A percentile compares a stretch with the other conserved stretches of the same genome.
Conservation (phyloP, 2,888 invertebrate species). For the Ormyrus nitidulus region DNA sequence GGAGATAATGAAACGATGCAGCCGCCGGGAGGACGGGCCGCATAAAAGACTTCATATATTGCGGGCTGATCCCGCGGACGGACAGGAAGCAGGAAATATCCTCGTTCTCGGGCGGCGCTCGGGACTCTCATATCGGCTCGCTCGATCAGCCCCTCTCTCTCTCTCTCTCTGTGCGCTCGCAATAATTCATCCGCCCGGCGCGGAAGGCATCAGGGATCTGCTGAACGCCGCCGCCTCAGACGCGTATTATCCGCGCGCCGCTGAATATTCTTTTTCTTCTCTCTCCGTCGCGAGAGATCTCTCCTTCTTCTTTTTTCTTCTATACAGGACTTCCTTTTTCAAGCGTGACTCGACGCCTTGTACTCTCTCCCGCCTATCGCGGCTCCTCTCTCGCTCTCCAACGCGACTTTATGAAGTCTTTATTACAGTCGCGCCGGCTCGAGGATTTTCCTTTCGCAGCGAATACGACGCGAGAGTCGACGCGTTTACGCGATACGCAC, state of each 20-base stretch:
- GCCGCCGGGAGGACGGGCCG: background rate
- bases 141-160: slow-evolving; percentile 8
- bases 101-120: slow-evolving; percentile 10
- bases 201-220: slow-evolving; percentile 24
- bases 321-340: too few species aligned
- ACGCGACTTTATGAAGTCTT: slow-evolving; percentile 37
- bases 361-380: background rate
- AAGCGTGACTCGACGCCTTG: background rate
- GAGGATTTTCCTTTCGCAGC: slow-evolving; percentile 1
- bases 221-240: slow-evolving; percentile 14
- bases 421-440: slow-evolving; percentile 15
- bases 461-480: too few species aligned
- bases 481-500: too few species aligned
- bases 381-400: background rate
- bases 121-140: slow-evolving; percentile 30
- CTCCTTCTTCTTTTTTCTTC: background rate
- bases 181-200: slow-evolving; percentile 35
- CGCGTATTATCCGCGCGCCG: slow-evolving; percentile 14
- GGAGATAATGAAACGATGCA: slow-evolving; percentile 44
- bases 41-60: slow-evolving; percentile 40
- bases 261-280: slow-evolving; percentile 30
- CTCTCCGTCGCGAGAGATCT: too few species aligned
- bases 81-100: slow-evolving; percentile 45
- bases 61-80: slow-evolving; percentile 33
- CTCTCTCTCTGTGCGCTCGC: background rate